Conservation (phyloP, 2,113 vertebrate genomes). For the Collichthys lucidus region DNA sequence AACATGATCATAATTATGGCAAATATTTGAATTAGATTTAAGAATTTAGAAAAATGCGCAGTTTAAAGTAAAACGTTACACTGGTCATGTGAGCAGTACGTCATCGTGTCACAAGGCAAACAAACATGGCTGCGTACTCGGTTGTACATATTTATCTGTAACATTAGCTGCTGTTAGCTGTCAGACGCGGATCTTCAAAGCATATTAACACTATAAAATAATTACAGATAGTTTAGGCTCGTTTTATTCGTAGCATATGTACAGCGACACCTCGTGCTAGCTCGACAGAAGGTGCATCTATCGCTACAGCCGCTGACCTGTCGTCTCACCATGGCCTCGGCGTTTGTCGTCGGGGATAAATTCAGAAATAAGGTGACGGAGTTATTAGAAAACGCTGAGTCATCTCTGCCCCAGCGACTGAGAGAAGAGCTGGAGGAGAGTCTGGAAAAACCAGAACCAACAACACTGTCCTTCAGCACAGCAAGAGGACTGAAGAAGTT, state of each 20-base stretch:
- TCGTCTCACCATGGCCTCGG: slow-evolving; percentile 76
- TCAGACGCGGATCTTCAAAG: not conserved
- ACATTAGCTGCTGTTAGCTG: not conserved
- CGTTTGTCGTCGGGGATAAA: slow-evolving; percentile 78
- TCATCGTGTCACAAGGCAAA: slow-evolving; percentile 68
- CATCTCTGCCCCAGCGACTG: slow-evolving; percentile 61
- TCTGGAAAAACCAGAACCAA: slow-evolving; percentile 55
- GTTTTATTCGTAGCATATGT: accelerated
- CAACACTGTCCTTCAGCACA: slow-evolving; percentile 79
- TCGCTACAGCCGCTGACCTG: no score
- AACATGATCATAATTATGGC: no score
- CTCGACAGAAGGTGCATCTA: no score
- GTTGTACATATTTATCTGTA: not conserved
- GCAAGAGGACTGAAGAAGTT: slow-evolving; percentile 80
- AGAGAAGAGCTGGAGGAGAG: slow-evolving; percentile 72
- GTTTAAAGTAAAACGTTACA: not conserved
- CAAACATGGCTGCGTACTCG: slow-evolving; percentile 66
- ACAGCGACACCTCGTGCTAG: accelerated
- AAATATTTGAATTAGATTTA: not conserved
- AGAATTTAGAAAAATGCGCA: not conserved
- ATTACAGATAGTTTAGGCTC: no score
- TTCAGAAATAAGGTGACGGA: slow-evolving; percentile 68
- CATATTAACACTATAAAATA: not conserved
- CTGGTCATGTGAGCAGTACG: slow-evolving; percentile 39
- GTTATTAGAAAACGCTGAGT: slow-evolving; percentile 60